Conservation (phyloP, 2,888 invertebrate genomes). For the Leistus spinibarbis region DNA sequence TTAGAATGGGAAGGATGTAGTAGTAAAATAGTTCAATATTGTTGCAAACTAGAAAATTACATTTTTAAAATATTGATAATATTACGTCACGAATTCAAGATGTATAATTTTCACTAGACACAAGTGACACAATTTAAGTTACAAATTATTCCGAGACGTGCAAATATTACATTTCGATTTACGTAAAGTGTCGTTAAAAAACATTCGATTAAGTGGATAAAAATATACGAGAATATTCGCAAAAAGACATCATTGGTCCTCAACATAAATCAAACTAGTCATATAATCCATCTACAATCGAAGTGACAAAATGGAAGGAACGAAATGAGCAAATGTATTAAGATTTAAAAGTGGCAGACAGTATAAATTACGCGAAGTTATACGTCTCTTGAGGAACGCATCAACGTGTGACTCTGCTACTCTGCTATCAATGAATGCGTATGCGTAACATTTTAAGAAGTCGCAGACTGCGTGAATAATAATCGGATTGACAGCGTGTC, state of each 20-base stretch:
- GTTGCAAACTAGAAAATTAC: too few relatives aligned
- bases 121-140: neutral
- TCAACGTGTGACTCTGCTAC: neutral
- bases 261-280: neutral
- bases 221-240: neutral
- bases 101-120: too few relatives aligned
- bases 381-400: neutral
- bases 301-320: neutral
- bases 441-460: neutral
- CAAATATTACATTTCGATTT: neutral
- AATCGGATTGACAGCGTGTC: conserved; percentile 6
- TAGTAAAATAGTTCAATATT: too few relatives aligned
- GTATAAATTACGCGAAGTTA: neutral
- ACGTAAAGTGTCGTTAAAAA: neutral
- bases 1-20: too few relatives aligned
- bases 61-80: too few relatives aligned
- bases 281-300: neutral
- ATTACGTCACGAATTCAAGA: too few relatives aligned
- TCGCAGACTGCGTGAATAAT: neutral
- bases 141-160: neutral
- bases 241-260: neutral
- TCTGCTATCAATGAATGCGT: too few relatives aligned
- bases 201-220: neutral
- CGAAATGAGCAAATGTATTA: neutral
- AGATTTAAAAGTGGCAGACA: neutral